phyloP scores from a whole-genome alignment of 2,113 vertebrate genomes.

The Stegostoma tigrinum region DNA sequence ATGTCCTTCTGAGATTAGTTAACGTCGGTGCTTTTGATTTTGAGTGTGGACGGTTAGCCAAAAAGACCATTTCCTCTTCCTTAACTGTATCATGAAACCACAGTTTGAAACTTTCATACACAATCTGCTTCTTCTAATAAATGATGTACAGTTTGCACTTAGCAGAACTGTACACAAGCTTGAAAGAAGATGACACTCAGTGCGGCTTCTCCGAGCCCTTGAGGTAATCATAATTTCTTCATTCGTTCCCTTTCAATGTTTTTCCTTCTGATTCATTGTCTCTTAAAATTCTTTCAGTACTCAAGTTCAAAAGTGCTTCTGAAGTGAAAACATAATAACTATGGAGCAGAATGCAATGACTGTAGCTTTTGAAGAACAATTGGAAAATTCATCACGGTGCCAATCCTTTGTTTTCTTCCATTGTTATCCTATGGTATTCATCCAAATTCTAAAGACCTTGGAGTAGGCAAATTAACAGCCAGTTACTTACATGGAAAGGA shows the following conservation, averaged over 20 bases:
- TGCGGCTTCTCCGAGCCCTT: not conserved
- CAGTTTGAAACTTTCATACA: not conserved
- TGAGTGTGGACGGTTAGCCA: not conserved
- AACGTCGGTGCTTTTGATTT: not conserved
- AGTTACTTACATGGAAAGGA: not conserved
- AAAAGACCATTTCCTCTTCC: not conserved
- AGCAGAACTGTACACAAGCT: not conserved
- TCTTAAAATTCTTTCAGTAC: not conserved
- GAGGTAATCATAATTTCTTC: not conserved
- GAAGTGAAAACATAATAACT: not conserved
- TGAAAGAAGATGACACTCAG: not conserved
- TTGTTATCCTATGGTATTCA: not conserved
- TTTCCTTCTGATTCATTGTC: not conserved
- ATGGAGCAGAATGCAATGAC: not conserved
- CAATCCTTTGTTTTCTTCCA: not conserved
- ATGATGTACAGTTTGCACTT: not conserved
- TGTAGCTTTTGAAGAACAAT: not conserved
- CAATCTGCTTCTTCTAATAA: not conserved
- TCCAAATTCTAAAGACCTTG: slow-evolving; percentile 22
- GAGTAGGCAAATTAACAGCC: slow-evolving; percentile 17
- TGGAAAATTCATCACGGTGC: not conserved
- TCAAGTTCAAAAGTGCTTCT: not conserved
- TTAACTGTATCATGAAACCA: not conserved
- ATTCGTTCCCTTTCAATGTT: not conserved
- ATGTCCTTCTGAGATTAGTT: not conserved